A percentile compares a stretch with the other conserved stretches of the same genome.
Evolutionary conservation across 2,888 invertebrate species (phyloP).

Genomic region (Odontocolon sp.): DNA sequence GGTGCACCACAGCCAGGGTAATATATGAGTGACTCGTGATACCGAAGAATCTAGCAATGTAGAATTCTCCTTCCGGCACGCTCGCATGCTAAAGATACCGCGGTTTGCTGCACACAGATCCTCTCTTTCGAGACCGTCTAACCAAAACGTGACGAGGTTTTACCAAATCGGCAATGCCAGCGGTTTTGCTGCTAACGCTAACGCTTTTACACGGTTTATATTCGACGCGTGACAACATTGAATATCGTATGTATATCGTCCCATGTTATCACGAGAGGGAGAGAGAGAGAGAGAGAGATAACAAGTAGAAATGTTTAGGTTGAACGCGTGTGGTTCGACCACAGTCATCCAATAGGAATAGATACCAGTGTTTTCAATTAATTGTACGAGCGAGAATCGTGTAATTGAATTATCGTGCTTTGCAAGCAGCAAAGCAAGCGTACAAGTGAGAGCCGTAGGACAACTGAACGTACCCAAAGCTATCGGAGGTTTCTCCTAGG

Average conservation of each 20-base stretch:
- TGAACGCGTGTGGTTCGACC: no score
- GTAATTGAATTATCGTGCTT: conserved; percentile 46
- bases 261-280: no score
- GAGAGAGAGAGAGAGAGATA: no score
- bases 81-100: conserved; percentile 69
- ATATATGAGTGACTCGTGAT: conserved; percentile 72
- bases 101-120: conserved; percentile 41
- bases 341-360: no score
- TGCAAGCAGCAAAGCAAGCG: conserved; percentile 22
- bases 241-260: no score
- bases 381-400: conserved; percentile 2
- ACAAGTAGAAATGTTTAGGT: no score
- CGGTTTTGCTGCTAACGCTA: conserved; percentile 4
- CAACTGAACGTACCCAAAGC: conserved; percentile 13
- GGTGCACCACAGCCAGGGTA: conserved; percentile 3
- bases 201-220: conserved; percentile 29
- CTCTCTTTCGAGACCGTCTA: conserved; percentile 56
- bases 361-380: no score
- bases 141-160: conserved; percentile 66
- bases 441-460: no score
- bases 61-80: conserved; percentile 56
- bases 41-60: conserved; percentile 52
- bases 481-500: conserved; percentile 24
- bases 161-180: conserved; percentile 45
- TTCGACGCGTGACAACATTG: conserved; percentile 20